Evolutionary conservation across 2,113 vertebrate species (phyloP), one percentile per base, ranked within the genome.

Genomic region (Colossoma macropomum): DNA sequence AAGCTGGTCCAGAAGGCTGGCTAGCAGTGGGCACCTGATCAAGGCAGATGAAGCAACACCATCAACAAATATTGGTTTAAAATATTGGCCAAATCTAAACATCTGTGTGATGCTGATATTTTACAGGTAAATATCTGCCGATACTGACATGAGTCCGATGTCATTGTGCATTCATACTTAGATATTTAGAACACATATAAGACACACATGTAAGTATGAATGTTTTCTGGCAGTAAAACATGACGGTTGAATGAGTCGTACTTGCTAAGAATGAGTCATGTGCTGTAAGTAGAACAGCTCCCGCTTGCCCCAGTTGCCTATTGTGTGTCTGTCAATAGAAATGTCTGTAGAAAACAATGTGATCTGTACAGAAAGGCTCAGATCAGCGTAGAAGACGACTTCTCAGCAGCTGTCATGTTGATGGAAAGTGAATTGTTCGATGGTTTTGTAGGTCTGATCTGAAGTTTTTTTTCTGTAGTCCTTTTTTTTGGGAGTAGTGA

Each of bases 241-340:
- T 54, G 60, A n/a, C 41, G 16, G 7, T 59, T 34, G n/a, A 28
- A 48, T 56, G 50, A 32, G 32, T 52, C 52, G 48, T 28, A 19
- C 45, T 82, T n/a, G n/a, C 54, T 59, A 16, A 30, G 30, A 50
- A 66, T 79, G 69, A 75, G 59, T 66, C 38, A 25, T 84, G n/a
- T 38, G 32, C 60, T 45, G 56, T 30, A 69, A 65, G 28, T 65
- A 38, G 66, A 80, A 72, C 50, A 72, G 68, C 78, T 60, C 78
- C n/a, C 50, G 65, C 56, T 82, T 48, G 38, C 34, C 45, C 34
- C 30, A 65, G 32, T 11, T 73, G 45, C 60, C 34, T 77, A 52
- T 72, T 50, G 70, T 60, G 70, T 66, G 41, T 74, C 68, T 73
- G 68, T 80, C 73, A 34, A 41, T 50, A 63, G 54, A 54, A 56